phyloP scores from a whole-genome alignment of 2,113 vertebrate genomes.

The Chaetops frenatus region DNA sequence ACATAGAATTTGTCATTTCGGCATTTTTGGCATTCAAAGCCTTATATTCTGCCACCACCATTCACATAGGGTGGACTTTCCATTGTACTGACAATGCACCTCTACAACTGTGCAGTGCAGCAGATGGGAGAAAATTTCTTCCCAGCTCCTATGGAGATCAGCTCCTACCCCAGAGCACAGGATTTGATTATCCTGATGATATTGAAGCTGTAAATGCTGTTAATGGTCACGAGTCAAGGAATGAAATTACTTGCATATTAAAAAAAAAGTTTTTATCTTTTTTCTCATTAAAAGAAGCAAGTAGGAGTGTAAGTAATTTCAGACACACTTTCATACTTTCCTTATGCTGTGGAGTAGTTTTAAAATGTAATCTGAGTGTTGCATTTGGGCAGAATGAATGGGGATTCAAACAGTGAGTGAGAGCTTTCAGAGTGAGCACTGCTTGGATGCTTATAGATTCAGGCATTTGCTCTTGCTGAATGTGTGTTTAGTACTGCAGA shows the following conservation, averaged over 20 bases:
- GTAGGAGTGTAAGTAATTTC: background rate
- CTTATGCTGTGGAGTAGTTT: background rate
- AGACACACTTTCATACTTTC: background rate
- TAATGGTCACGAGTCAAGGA: background rate
- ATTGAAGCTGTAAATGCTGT: background rate
- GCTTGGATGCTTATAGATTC: background rate
- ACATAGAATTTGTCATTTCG: background rate
- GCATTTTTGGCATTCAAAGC: background rate
- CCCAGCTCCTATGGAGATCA: background rate
- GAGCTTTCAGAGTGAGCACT: background rate
- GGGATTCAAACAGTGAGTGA: background rate
- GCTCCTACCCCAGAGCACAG: background rate
- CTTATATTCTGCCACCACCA: background rate
- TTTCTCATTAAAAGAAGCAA: background rate
- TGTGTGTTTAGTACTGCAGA: background rate
- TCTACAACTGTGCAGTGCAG: background rate
- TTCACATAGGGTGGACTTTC: background rate
- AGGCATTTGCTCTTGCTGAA: background rate
- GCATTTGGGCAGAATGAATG: background rate
- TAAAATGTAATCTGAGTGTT: background rate
- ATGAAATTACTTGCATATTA: background rate
- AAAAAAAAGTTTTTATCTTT: background rate
- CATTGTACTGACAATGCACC: background rate
- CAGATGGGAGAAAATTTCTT: background rate
- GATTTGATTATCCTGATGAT: background rate